Evolutionary conservation across 1,140 invertebrate species (phyloP), one percentile per base, ranked within the genome.

Genomic region (Caenorhabditis briggsae): DNA sequence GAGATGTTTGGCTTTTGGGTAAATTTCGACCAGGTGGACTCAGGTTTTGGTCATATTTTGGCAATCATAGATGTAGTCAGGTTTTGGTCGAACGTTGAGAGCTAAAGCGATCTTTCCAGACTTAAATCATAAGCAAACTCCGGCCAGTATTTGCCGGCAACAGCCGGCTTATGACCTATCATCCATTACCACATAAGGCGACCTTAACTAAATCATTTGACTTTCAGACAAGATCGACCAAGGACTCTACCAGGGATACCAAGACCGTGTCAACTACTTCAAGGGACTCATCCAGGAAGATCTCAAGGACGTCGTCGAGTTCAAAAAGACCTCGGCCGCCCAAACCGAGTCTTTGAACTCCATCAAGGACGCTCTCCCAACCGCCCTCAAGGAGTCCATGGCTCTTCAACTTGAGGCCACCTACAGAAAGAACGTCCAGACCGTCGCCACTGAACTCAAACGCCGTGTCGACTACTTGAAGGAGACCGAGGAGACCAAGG

Each of bases 251-350:
- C 64, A 88, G 41, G 65, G 83, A 41, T 89, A 83, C 46, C 85
- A 89, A 55, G 84, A 92, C 7, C 74, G 86, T 8, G 85, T 92
- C 84, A 82, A 86, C 64, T 82, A 86, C 82, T 88, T 88, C 84
- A 90, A 92, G 48, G 84, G 86, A 25, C 70, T 92, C 48, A 92
- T 92, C 86, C 78, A 86, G 12, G 88, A 92, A 46, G 91, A 92
- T 65, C 74, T 92, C 55, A 92, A 92, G 87, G 92, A 92, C 43
- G 91, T 92, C 25, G 87, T 90, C 64, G 92, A 92, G 61, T 92
- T 92, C 88, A 90, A 91, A 50, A 92, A 92, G 88, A 91, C 61
- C 25, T 89, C 91, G n/a, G 91, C 91, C 33, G 88, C 87, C 12
- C 89, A 92, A 82, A 83, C 92, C 56, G 89, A 88, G 20, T 92